Conservation (phyloP, 1,140 invertebrate species). For the Drosophila grimshawi region DNA sequence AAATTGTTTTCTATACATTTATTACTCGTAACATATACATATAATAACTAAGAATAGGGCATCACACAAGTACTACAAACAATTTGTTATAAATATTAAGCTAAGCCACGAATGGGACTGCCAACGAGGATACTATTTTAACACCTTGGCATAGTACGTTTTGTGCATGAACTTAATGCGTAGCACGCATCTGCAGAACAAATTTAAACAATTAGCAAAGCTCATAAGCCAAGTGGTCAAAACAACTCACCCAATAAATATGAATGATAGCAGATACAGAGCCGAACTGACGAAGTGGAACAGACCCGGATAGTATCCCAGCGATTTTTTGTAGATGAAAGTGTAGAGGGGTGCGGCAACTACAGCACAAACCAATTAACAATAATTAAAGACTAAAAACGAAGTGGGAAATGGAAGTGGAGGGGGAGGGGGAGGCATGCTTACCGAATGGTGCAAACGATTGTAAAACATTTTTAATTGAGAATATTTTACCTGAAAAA, state of each 20-base stretch:
- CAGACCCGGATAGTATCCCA: conserved; percentile 85
- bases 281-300: conserved; percentile 86
- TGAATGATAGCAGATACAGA: conserved; percentile 81
- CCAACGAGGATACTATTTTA: conserved; percentile 55
- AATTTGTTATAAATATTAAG: conserved; percentile 39
- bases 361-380: conserved; percentile 38
- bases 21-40: not conserved
- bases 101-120: conserved; percentile 2
- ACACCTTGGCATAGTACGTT: conserved; percentile 72
- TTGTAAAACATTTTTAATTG: conserved; percentile 87
- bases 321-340: conserved; percentile 86
- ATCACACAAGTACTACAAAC: conserved; percentile 18
- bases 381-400: conserved; percentile 36
- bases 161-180: conserved; percentile 72
- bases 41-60: not conserved
- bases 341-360: conserved; percentile 87
- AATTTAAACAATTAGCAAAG: conserved; percentile 38
- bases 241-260: conserved; percentile 85
- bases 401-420: not conserved
- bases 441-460: conserved; percentile 86
- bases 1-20: not conserved
- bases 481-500: conserved; percentile 86
- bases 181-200: conserved; percentile 59
- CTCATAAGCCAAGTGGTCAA: not conserved
- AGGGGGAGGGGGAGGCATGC: not conserved